Percentiles rank a stretch among this genome's conserved stretches.
phyloP scores from a whole-genome alignment of 1,140 invertebrate species.

The Papilio helenus region DNA sequence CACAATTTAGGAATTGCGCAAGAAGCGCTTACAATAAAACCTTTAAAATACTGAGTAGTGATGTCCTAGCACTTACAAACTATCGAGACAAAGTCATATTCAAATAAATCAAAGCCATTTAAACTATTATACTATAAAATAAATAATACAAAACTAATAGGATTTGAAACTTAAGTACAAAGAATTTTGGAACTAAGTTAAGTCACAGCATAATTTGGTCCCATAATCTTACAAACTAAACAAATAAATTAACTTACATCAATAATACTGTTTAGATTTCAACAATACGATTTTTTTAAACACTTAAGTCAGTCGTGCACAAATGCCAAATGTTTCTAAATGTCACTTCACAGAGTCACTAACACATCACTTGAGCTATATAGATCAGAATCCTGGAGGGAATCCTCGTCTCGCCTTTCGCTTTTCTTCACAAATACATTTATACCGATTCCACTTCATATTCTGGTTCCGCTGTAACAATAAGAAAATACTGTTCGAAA shows the following conservation, averaged over 20 bases:
- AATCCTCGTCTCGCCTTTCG: conserved; percentile 47
- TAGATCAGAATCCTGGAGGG: conserved; percentile 24
- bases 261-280: conserved; percentile 77
- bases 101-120: neutral
- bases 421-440: conserved; percentile 67
- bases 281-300: conserved; percentile 62
- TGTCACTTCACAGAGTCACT: conserved; percentile 42
- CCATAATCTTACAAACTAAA: conserved; percentile 56
- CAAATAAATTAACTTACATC: conserved; percentile 71
- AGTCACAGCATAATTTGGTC: conserved; percentile 78
- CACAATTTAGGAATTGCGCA: conserved; percentile 80
- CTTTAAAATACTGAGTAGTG: conserved; percentile 69
- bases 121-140: conserved; percentile 34
- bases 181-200: conserved; percentile 42
- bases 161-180: conserved; percentile 48
- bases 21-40: conserved; percentile 48
- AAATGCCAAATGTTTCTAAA: conserved; percentile 35
- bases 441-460: conserved; percentile 78
- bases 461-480: conserved; percentile 75
- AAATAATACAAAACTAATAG: conserved; percentile 40
- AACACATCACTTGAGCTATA: conserved; percentile 40
- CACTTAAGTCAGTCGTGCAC: conserved; percentile 67
- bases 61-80: conserved; percentile 48
- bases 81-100: conserved; percentile 33
- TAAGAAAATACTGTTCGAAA: conserved; percentile 50